These are phyloP conservation scores for Phrynocephalus vlangalii DNA, from an alignment of 2,797 vertebrate genomes.

Conservation along the genomic window DNA sequence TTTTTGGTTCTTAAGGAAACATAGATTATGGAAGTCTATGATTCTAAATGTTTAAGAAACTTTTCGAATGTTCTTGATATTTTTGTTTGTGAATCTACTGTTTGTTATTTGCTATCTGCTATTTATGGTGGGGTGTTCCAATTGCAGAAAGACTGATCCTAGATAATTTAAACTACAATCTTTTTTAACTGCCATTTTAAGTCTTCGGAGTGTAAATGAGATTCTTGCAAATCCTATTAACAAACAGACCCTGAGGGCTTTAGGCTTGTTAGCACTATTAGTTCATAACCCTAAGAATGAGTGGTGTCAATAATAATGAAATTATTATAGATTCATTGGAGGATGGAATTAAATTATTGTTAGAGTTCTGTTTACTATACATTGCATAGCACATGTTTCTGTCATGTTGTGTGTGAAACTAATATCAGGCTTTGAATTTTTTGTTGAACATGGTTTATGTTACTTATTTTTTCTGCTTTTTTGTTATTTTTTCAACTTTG, in stretches of 20 bases:
- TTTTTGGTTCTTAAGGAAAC: slow-evolving; percentile 42
- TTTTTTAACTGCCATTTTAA: slow-evolving; percentile 27
- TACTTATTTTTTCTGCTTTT: no score
- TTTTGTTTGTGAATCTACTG: slow-evolving; percentile 15
- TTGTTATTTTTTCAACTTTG: not conserved
- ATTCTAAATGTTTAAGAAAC: slow-evolving; percentile 52
- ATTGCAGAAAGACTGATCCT: slow-evolving; percentile 22
- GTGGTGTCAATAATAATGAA: not conserved
- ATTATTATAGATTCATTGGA: not conserved
- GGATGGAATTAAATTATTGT: not conserved
- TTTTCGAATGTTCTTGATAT: slow-evolving; percentile 20
- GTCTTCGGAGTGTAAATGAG: slow-evolving; percentile 58
- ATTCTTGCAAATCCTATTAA: slow-evolving; percentile 43
- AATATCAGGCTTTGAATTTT: slow-evolving; percentile 10
- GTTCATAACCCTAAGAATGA: slow-evolving; percentile 17
- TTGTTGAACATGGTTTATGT: not conserved
- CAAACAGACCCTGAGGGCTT: not conserved
- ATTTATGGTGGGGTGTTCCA: slow-evolving; percentile 1
- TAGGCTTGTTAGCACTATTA: slow-evolving; percentile 40
- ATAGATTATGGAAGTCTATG: slow-evolving; percentile 8
- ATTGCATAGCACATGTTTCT: not conserved
- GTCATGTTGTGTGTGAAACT: not conserved
- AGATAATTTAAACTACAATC: slow-evolving; percentile 48
- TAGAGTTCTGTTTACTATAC: slow-evolving; percentile 8
- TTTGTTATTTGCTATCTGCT: not conserved